Conservation (phyloP, 2,888 invertebrate species). For the Hirtodrosophila trivittata region DNA sequence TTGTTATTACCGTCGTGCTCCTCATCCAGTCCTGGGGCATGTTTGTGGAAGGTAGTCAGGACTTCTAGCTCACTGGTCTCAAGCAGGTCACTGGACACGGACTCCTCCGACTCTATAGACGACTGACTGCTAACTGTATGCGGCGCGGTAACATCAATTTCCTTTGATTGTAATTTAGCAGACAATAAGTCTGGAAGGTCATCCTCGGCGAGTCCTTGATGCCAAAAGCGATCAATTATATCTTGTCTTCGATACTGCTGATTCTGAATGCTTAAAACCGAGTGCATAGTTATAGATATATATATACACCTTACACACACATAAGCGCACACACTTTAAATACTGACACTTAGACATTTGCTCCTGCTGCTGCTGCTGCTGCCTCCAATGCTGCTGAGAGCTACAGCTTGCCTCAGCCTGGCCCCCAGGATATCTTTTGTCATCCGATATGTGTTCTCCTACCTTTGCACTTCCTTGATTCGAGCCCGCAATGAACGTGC, state of each 20-base stretch:
- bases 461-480: slow-evolving; percentile 12
- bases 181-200: background rate
- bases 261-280: background rate
- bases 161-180: background rate
- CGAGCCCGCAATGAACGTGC: slow-evolving; percentile 36
- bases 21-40: background rate
- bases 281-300: no score
- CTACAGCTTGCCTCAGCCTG: no score
- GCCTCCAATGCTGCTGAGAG: background rate
- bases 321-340: no score
- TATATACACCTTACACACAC: no score
- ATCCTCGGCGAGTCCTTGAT: background rate
- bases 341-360: no score
- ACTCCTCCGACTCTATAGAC: background rate
- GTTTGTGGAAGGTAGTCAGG: background rate
- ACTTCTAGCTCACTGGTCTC: slow-evolving; percentile 2
- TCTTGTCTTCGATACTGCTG: no score
- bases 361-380: background rate
- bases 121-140: background rate
- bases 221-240: background rate
- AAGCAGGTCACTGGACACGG: background rate
- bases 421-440: no score
- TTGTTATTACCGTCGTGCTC: background rate
- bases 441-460: slow-evolving; percentile 7
- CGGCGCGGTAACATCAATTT: background rate